Conservation (phyloP, 2,888 invertebrate species). For the Trachelus iudaicus region DNA sequence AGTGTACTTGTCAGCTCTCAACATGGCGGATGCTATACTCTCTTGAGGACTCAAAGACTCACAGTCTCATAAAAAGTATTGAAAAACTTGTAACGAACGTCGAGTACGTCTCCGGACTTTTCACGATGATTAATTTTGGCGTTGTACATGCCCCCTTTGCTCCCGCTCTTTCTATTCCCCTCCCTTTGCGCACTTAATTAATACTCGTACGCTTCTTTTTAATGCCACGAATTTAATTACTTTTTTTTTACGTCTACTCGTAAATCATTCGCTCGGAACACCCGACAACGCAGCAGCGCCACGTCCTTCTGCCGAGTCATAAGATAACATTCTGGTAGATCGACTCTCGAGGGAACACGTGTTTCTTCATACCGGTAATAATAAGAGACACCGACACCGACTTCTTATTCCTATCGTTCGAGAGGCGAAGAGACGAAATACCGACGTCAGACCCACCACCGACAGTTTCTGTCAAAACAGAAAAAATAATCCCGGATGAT, state of each 20-base stretch:
- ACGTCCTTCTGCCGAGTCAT: slow-evolving; percentile 53
- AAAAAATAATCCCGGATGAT: slow-evolving; percentile 53
- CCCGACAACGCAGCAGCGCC: slow-evolving; percentile 26
- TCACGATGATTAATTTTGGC: slow-evolving; percentile 50
- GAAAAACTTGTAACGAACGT: neutral
- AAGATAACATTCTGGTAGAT: slow-evolving; percentile 43
- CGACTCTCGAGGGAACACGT: neutral
- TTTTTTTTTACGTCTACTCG: slow-evolving; percentile 58
- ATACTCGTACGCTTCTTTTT: slow-evolving; percentile 44
- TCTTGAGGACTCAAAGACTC: neutral
- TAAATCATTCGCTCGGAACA: slow-evolving; percentile 52
- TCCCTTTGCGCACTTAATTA: slow-evolving; percentile 49
- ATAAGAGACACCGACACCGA: neutral
- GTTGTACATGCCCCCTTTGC: slow-evolving; percentile 16
- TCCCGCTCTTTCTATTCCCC: neutral
- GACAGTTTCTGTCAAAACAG: slow-evolving; percentile 46
- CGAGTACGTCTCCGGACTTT: slow-evolving; percentile 27
- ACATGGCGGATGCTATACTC: neutral
- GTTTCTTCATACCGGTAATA: neutral
- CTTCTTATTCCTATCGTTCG: neutral
- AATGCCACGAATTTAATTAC: slow-evolving; percentile 58
- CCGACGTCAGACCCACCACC: slow-evolving; percentile 5
- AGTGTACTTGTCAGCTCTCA: neutral
- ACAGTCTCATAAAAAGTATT: neutral
- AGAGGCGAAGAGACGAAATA: neutral